phyloP scores from a whole-genome alignment of 2,113 vertebrate genomes.

The Pardalotus punctatus region DNA sequence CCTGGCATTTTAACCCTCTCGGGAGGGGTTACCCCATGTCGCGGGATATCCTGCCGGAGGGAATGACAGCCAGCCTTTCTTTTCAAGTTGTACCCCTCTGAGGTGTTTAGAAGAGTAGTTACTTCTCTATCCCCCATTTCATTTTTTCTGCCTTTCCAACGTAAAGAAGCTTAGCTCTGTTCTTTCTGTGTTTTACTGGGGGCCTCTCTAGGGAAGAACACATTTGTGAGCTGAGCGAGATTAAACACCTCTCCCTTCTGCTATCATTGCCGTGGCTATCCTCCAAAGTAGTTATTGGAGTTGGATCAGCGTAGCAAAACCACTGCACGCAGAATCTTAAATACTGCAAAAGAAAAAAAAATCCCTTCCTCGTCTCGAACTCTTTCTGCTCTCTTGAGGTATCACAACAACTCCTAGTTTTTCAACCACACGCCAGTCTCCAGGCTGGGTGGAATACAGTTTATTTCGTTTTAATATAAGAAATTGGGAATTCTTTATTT shows the following conservation, averaged over 20 bases:
- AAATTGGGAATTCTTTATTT: not conserved
- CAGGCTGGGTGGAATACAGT: not conserved
- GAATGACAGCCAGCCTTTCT: not conserved
- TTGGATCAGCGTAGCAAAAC: not conserved
- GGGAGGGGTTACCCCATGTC: not conserved
- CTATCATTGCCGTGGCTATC: not conserved
- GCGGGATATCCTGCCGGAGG: not conserved
- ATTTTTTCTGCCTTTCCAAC: not conserved
- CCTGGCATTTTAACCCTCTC: not conserved
- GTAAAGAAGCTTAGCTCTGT: not conserved
- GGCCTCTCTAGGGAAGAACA: not conserved
- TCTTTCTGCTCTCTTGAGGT: not conserved
- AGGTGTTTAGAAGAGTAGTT: not conserved
- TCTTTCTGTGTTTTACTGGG: not conserved
- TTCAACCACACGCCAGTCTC: not conserved
- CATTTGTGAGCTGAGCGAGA: not conserved
- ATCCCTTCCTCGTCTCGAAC: not conserved
- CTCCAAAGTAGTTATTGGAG: not conserved
- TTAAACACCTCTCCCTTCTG: not conserved
- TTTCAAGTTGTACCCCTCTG: not conserved
- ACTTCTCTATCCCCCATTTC: not conserved
- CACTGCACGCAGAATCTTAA: not conserved
- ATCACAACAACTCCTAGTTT: not conserved
- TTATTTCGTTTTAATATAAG: not conserved
- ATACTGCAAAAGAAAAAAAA: not conserved